Evolutionary conservation across 2,113 vertebrate species (phyloP), one percentile per base, ranked within the genome.

Genomic region (Apus apus): DNA sequence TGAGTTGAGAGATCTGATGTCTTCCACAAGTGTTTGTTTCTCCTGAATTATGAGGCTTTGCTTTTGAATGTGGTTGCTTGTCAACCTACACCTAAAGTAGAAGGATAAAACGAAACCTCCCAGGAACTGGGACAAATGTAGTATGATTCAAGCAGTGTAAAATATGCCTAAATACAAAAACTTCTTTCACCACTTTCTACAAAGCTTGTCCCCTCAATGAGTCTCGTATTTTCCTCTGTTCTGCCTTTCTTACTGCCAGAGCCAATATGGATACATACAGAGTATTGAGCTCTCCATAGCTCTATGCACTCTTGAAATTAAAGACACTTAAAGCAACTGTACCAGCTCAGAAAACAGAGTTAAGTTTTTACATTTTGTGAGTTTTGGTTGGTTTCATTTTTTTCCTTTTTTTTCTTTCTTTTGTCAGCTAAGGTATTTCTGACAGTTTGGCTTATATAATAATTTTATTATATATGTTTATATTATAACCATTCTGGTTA

Each of bases 1-100:
- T 38, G 29, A 77, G 22, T 3, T 85, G 66, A 87, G 60, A 84
- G 32, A 36, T 43, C 57, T 32, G 13, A 50, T 60, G n/a, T 43
- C 45, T 61, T 81, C 70, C 60, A 57, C 65, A 74, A 87, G 89
- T 71, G 43, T 82, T 87, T 89, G 66, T 67, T 78, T 85, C 29
- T 36, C 34, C 27, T 68, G 17, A 54, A 14, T 75, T 93, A 46
- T 27, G 61, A 92, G 27, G 30, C 40, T 93, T 64, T 68, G 84
- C 43, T 93, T 95, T 87, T 75, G 66, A 94, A 93, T 64, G 66
- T 67, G 66, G 34, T 77, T 94, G 61, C 53, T 45, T 85, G 29
- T 89, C 60, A 85, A 85, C 53, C 43, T 75, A 13, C 53, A 89
- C 92, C 40, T 87, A 6, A 80, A 71, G 60, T 9, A 62, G 67